These are phyloP conservation scores for Adelosebastes latens DNA, from an alignment of 2,797 vertebrate species.

Conservation along the genomic window DNA sequence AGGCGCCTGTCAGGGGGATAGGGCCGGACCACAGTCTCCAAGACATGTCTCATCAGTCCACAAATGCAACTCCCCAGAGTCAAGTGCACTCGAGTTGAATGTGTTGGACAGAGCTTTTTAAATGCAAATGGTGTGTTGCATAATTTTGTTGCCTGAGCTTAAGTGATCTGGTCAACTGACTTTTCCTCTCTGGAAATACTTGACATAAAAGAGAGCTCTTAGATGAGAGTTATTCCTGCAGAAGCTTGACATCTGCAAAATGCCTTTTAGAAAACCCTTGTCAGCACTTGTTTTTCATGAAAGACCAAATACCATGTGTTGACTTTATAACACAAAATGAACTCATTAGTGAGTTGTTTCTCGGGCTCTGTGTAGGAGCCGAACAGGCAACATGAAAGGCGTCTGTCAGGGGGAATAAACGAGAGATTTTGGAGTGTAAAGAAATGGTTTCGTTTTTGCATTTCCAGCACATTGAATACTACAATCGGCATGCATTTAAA, in stretches of 20 bases:
- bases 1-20: background rate
- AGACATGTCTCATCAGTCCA: slow-evolving; percentile 41
- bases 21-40: background rate
- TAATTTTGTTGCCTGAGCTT: slow-evolving; percentile 5
- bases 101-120: slow-evolving; percentile 29
- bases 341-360: background rate
- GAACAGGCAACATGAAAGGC: slow-evolving; percentile 11
- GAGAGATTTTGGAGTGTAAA: background rate
- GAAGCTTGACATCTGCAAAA: background rate
- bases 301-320: background rate
- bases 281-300: background rate
- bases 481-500: background rate
- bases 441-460: background rate
- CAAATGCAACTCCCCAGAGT: background rate
- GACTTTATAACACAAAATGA: background rate
- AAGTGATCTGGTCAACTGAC: slow-evolving; percentile 12
- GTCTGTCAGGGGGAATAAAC: background rate
- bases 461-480: background rate
- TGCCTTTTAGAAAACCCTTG: background rate
- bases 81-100: background rate
- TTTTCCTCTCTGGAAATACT: slow-evolving; percentile 13
- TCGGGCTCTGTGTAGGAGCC: background rate
- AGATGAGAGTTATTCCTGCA: background rate
- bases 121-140: slow-evolving; percentile 38
- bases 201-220: slow-evolving; percentile 4